These are phyloP conservation scores for Drosophila equinoxialis DNA, from an alignment of 1,140 invertebrate species.

Conservation along the genomic window DNA sequence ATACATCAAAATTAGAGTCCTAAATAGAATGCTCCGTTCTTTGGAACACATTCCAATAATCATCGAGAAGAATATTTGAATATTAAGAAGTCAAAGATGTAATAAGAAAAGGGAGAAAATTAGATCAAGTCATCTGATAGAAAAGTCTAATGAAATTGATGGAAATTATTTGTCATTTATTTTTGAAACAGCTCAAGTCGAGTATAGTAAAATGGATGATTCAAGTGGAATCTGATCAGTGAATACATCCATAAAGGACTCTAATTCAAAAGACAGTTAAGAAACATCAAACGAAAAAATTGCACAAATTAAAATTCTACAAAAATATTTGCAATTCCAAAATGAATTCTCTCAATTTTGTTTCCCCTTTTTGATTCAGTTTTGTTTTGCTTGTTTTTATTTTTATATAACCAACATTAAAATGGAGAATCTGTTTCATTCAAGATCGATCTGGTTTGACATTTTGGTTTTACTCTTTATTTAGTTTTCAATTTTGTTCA, in stretches of 20 bases:
- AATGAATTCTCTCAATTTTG: neutral
- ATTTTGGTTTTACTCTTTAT: constrained; percentile 24
- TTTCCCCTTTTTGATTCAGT: neutral
- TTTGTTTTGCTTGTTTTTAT: neutral
- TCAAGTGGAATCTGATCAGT: no score
- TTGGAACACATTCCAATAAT: neutral
- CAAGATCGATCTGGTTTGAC: neutral
- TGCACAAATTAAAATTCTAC: constrained; percentile 46
- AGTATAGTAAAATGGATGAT: no score
- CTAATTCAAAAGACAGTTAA: neutral
- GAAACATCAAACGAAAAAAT: constrained; percentile 41
- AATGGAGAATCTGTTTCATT: constrained; percentile 2
- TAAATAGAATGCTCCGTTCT: neutral
- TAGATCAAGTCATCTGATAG: no score
- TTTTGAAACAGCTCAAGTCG: neutral
- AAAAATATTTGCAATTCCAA: constrained; percentile 36
- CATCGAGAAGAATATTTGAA: neutral
- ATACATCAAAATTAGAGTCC: neutral
- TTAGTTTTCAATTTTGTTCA: constrained; percentile 44
- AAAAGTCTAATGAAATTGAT: neutral
- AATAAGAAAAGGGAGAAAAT: neutral
- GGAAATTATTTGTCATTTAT: no score
- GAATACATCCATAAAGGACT: neutral
- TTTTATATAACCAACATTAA: constrained; percentile 22
- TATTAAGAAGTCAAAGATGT: neutral